Percentiles rank a stretch among this genome's conserved stretches.
Conservation (phyloP, 2,888 invertebrate genomes). For the Bhutanitis thaidina region DNA sequence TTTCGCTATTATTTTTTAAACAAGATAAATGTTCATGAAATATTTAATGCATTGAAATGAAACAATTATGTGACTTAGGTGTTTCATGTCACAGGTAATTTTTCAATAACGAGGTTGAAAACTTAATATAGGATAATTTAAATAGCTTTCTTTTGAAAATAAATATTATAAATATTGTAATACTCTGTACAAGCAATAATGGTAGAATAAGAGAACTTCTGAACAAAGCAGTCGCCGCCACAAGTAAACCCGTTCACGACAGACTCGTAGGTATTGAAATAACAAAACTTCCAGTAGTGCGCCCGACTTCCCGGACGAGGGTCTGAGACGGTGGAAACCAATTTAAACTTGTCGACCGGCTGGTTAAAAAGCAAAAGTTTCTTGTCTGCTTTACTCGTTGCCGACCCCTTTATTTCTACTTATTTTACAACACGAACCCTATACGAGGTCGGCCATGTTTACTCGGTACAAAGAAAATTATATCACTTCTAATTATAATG, state of each 20-base stretch:
- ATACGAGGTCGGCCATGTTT: slow-evolving; percentile 36
- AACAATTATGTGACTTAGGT: too few relatives aligned
- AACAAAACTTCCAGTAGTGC: slow-evolving; percentile 54
- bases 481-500: too few relatives aligned
- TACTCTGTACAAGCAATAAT: neutral
- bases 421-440: slow-evolving; percentile 59
- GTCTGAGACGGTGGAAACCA: slow-evolving; percentile 59
- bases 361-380: slow-evolving; percentile 74
- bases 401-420: slow-evolving; percentile 59
- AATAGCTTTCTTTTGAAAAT: too few relatives aligned
- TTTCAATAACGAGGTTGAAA: too few relatives aligned
- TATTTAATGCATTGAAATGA: too few relatives aligned
- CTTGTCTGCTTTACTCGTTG: slow-evolving; percentile 56
- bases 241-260: slow-evolving; percentile 17
- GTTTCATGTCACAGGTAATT: too few relatives aligned
- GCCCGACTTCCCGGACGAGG: slow-evolving; percentile 45
- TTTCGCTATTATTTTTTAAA: too few relatives aligned
- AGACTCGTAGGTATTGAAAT: slow-evolving; percentile 28
- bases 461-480: too few relatives aligned
- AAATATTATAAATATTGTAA: too few relatives aligned
- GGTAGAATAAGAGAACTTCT: slow-evolving; percentile 10
- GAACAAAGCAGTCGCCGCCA: slow-evolving; percentile 12
- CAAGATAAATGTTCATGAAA: too few relatives aligned
- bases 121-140: too few relatives aligned
- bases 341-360: slow-evolving; percentile 72